phyloP scores from a whole-genome alignment of 2,888 invertebrate species.

The Isoperla grammatica region DNA sequence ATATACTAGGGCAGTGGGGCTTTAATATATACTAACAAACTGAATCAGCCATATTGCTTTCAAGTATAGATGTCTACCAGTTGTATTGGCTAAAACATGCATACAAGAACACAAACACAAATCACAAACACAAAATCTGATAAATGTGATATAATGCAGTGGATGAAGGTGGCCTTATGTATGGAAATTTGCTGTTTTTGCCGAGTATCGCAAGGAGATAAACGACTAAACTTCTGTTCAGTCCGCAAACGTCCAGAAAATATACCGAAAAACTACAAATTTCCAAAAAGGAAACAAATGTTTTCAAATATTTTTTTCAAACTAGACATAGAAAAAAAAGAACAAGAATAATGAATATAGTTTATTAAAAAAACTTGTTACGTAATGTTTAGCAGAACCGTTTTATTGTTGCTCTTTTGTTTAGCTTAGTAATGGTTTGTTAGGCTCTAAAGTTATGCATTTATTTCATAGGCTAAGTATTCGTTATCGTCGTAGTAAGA shows the following conservation, averaged over 20 bases:
- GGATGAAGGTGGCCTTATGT: conserved; percentile 23
- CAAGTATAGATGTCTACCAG: background rate
- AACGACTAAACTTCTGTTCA: too few relatives aligned
- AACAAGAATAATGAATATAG: background rate
- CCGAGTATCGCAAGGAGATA: background rate
- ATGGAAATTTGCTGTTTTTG: conserved; percentile 20
- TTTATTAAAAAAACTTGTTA: conserved; percentile 4
- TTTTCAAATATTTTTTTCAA: background rate
- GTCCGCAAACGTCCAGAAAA: background rate
- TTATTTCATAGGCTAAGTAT: conserved; percentile 25
- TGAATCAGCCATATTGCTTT: background rate
- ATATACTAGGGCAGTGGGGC: conserved; percentile 1
- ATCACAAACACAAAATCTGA: conserved; percentile 7
- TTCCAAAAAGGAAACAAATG: background rate
- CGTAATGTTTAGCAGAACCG: conserved; percentile 1
- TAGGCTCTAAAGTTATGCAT: conserved; percentile 17
- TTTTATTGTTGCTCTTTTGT: background rate
- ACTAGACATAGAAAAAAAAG: background rate
- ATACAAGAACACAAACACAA: background rate
- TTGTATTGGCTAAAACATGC: background rate
- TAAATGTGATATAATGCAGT: conserved; percentile 10
- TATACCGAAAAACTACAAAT: background rate
- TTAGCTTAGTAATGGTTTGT: background rate
- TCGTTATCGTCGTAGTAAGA: conserved; percentile 17
- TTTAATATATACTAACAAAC: background rate